Base-by-base conservation (phyloP, 2,113 vertebrate species). In the Gambusia affinis region DNA sequence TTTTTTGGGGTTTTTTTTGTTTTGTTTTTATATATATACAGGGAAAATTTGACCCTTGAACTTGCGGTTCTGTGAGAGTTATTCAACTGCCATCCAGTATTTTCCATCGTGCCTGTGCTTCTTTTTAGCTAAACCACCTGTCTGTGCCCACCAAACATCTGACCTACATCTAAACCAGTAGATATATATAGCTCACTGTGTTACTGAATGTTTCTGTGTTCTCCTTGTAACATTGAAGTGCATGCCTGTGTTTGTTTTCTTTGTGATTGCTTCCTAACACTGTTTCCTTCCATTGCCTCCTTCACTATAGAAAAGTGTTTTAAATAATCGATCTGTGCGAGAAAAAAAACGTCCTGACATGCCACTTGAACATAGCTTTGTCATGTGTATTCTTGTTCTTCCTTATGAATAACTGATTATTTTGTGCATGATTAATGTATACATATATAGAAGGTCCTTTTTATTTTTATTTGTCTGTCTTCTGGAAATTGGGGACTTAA, bases 111-210 rank as follows among this genome's bases (percentile, higher is more conserved):
- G 81, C 85, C 81, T 89, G 72, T 88, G 87, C 86, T 87, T 86
- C 61, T 22, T 82, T 83, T 73, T 84, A 85, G 85, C 88, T 71
- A 51, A 86, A 75, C 80, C 87, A 91, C 87, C 90, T 92, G 90
- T 91, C 88, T 82, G 80, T 92, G 84, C 83, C 87, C 85, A 91
- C 85, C 87, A 89, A 79, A 81, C 89, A 87, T 90, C 87, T 91
- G 85, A 92, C 87, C 87, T 85, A 88, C 87, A 91, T 91, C 73
- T 88, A 80, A 69, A 79, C 80, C 68, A 82, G 82, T 83, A 86
- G 84, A 87, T 84, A 81, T 44, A 67, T 83, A 83, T 88, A 92
- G 86, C 83, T 90, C 81, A 73, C 80, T 77, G 80, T 92, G 88
- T 86, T 90, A 71, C 77, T 89, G 64, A 82, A 83, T 78, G 80